Conservation (phyloP, 2,797 vertebrate species). For the Myioborus miniatus region DNA sequence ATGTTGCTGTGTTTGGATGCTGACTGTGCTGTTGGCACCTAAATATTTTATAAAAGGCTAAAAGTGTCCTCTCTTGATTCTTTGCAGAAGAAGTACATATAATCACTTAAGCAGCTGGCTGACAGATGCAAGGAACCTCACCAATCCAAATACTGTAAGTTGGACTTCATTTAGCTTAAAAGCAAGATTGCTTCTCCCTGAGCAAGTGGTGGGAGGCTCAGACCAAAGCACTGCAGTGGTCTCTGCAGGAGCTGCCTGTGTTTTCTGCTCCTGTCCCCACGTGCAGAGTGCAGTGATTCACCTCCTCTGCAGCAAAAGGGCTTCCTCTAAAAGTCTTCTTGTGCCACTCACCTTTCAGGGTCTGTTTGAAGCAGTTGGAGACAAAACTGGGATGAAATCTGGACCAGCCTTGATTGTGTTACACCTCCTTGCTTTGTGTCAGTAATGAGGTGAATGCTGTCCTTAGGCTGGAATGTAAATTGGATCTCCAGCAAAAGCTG, state of each 20-base stretch:
- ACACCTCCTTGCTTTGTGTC: not conserved
- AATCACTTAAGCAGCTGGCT: slow-evolving; percentile 99
- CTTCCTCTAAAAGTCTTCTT: not conserved
- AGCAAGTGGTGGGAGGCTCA: not conserved
- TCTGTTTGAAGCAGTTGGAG: not conserved
- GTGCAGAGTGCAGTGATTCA: not conserved
- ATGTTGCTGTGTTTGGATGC: not conserved
- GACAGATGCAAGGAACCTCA: slow-evolving; percentile 98
- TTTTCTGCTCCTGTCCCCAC: not conserved
- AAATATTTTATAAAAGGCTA: not conserved
- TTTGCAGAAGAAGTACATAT: slow-evolving; percentile 97
- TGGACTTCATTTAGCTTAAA: not conserved
- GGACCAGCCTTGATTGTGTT: not conserved
- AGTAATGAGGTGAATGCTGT: not conserved
- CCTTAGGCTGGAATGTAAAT: not conserved
- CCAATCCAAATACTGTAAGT: slow-evolving; percentile 99
- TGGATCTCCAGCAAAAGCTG: not conserved
- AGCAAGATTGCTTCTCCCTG: not conserved
- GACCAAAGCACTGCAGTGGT: not conserved
- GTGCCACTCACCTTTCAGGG: not conserved
- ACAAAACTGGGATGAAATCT: not conserved
- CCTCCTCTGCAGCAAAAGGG: not conserved
- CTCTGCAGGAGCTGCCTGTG: not conserved
- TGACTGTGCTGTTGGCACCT: not conserved
- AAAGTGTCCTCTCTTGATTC: slow-evolving; percentile 39